phyloP scores from a whole-genome alignment of 2,113 vertebrate genomes.

The Chiloscyllium plagiosum region DNA sequence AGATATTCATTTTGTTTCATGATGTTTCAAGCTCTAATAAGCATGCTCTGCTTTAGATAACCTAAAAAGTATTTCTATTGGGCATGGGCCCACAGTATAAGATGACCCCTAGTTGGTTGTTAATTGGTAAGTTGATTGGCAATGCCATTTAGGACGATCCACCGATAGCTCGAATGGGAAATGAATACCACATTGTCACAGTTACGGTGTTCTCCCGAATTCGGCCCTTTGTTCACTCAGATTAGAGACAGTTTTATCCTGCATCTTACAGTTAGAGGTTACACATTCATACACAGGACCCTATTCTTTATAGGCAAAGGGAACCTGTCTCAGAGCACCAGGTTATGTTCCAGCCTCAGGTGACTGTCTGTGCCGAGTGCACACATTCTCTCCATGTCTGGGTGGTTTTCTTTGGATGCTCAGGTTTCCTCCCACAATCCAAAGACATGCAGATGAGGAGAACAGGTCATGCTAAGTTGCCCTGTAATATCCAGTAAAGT shows the following conservation, averaged over 20 bases:
- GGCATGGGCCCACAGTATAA: background rate
- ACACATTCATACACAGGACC: too few relatives aligned
- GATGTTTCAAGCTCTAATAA: background rate
- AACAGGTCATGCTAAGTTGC: too few relatives aligned
- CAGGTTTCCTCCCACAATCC: too few relatives aligned
- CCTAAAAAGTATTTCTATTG: background rate
- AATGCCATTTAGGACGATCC: background rate
- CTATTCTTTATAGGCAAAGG: too few relatives aligned
- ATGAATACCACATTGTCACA: background rate
- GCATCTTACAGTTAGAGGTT: too few relatives aligned
- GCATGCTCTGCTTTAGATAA: background rate
- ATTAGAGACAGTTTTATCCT: background rate
- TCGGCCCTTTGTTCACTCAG: background rate
- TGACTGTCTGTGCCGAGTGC: too few relatives aligned
- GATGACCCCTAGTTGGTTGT: background rate
- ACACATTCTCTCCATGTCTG: too few relatives aligned
- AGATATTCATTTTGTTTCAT: background rate
- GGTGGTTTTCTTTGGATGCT: too few relatives aligned
- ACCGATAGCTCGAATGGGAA: background rate
- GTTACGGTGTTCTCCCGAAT: background rate
- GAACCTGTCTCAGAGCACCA: too few relatives aligned
- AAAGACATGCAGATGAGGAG: too few relatives aligned
- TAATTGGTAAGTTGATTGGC: background rate
- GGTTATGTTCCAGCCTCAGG: too few relatives aligned
- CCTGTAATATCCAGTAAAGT: too few relatives aligned